Base-by-base conservation (phyloP, 2,888 invertebrate genomes). In the Amphiduros pacificus region DNA sequence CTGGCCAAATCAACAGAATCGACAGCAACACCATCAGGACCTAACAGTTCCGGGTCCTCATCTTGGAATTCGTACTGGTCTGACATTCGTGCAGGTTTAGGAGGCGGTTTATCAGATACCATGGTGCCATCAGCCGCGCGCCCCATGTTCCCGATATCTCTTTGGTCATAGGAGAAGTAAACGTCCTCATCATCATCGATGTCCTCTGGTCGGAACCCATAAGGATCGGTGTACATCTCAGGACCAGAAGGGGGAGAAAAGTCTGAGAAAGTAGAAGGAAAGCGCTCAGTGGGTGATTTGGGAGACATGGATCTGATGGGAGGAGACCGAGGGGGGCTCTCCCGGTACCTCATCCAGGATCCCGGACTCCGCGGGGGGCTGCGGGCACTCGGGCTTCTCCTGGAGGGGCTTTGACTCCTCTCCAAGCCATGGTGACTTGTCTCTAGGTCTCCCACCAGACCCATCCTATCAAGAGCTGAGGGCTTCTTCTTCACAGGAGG, bases 321-420 rank as follows among this genome's bases (percentile, higher is more conserved):
- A 17, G 66, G 64, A 4, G 66, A 68, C 5, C 66, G 58, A 11
- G 69, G 68, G 1, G 69, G 68, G 49, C 68, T 69, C 31, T 69
- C 69, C 14, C 68, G 29, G 55, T 66, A 66, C 3, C 69, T 53
- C 65, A 64, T 66, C 79, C 80, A 67, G 26, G 61, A 77, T n/a
- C n/a, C n/a, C 2, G 80, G 80, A 63, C 78, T 79, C n/a, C 77
- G 69, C 0, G 80, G 80, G 1, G 77, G 78, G 6, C 76, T 67
- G 26, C 58, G 58, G 22, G n/a, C n/a, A n/a, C 44, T 22, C 5
- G 58, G 58, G 26, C 57, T 61, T 1, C 66, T 54, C 9, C 64
- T 28, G 2, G 57, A 60, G 5, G 66, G 68, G 36, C 68, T 67
- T 32, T 53, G 55, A 36, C 51, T 63, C n/a, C 63, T 53, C 49